Evolutionary conservation across 2,797 vertebrate genomes (phyloP).

Genomic region (Limosa lapponica): DNA sequence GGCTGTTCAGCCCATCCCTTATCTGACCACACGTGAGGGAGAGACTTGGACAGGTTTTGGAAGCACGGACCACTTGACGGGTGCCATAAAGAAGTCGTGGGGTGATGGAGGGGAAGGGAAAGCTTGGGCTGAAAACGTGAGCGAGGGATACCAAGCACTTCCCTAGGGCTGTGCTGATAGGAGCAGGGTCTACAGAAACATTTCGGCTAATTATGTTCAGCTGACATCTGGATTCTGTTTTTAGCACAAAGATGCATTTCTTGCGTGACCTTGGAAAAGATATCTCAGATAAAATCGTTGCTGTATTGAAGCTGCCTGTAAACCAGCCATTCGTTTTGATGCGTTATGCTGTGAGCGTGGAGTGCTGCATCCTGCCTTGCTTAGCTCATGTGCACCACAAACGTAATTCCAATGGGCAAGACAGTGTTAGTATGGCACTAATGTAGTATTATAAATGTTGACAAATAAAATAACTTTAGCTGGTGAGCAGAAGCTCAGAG

Average conservation of each 20-base stretch:
- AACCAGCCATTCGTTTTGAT: neutral
- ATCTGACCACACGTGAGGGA: rapidly evolving
- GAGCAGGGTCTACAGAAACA: neutral
- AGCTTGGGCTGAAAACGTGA: neutral
- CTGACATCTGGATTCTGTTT: slow-evolving; percentile 32
- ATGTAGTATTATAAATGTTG: neutral
- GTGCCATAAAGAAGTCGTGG: neutral
- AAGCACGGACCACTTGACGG: neutral
- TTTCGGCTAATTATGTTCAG: neutral
- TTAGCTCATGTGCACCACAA: neutral
- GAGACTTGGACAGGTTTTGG: neutral
- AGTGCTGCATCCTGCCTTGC: neutral
- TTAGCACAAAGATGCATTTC: slow-evolving; percentile 13
- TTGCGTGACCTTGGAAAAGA: slow-evolving; percentile 20
- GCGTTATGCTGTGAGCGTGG: neutral
- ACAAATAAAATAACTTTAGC: slow-evolving; percentile 26
- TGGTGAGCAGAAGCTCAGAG: neutral
- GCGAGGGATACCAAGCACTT: neutral
- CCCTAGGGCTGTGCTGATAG: neutral
- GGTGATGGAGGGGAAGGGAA: neutral
- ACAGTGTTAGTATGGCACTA: neutral
- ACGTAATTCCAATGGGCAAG: neutral
- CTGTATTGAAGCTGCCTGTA: neutral
- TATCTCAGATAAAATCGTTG: neutral
- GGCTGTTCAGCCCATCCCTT: neutral